A percentile compares a stretch with the other conserved stretches of the same genome.
These are phyloP conservation scores for Popillia japonica DNA, from an alignment of 1,140 invertebrate genomes.

Conservation along the genomic window DNA sequence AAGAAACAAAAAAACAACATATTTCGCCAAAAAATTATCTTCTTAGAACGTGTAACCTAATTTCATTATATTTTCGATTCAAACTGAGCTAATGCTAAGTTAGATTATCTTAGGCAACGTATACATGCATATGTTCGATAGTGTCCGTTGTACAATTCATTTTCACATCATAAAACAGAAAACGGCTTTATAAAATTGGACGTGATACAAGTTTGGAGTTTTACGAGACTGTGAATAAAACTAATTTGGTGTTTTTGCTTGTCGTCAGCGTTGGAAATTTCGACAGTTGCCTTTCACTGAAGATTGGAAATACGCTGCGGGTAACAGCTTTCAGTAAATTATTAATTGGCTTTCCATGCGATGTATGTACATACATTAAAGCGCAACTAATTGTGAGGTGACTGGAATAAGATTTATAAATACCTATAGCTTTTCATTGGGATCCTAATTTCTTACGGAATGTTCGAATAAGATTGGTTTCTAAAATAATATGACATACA, in stretches of 20 bases:
- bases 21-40: too few relatives aligned
- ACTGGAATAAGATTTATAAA: not conserved
- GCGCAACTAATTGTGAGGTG: not conserved
- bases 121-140: too few relatives aligned
- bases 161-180: not conserved
- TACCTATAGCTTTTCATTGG: too few relatives aligned
- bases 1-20: too few relatives aligned
- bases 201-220: not conserved
- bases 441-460: too few relatives aligned
- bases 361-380: not conserved
- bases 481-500: too few relatives aligned
- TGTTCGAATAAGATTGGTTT: too few relatives aligned
- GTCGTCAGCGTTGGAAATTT: not conserved
- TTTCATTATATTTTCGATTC: too few relatives aligned
- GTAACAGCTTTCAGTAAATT: not conserved
- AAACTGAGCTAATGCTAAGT: too few relatives aligned
- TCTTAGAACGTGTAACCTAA: too few relatives aligned
- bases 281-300: not conserved
- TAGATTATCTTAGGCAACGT: too few relatives aligned
- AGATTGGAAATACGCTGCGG: slow-evolving; percentile 3
- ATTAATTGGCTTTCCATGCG: not conserved
- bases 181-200: not conserved
- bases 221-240: not conserved
- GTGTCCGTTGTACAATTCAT: too few relatives aligned
- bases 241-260: not conserved